A percentile compares a stretch with the other conserved stretches of the same genome.
These are phyloP conservation scores for Gasteruption jaculator DNA, from an alignment of 2,888 invertebrate genomes.

Conservation along the genomic window DNA sequence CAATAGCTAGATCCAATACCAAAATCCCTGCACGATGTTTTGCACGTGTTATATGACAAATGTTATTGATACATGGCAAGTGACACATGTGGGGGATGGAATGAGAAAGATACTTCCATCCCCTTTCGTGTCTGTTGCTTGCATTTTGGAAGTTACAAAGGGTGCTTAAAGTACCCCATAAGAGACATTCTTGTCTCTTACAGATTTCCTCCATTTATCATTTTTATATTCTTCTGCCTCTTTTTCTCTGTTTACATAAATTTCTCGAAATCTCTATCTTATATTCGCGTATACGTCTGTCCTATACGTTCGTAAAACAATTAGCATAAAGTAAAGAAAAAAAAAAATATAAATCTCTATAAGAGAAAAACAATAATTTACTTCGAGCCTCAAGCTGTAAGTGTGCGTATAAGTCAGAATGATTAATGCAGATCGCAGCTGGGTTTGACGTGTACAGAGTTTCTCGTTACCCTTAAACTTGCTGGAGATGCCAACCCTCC, in stretches of 20 bases:
- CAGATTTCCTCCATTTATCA: constrained; percentile 44
- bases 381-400: too few relatives aligned
- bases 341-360: too few relatives aligned
- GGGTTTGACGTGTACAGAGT: constrained; percentile 40
- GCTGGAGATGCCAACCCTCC: constrained; percentile 37
- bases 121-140: constrained; percentile 30
- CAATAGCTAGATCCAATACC: too few relatives aligned
- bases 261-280: too few relatives aligned
- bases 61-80: constrained; percentile 48
- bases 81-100: constrained; percentile 48
- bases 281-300: constrained; percentile 11
- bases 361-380: too few relatives aligned
- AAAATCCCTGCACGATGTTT: background rate
- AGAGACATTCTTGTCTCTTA: constrained; percentile 37
- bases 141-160: constrained; percentile 37
- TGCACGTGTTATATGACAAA: constrained; percentile 36
- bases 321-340: too few relatives aligned
- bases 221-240: constrained; percentile 31
- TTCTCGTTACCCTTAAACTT: constrained; percentile 30
- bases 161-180: constrained; percentile 35
- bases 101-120: too few relatives aligned
- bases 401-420: constrained; percentile 30
- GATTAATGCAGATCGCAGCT: constrained; percentile 51
- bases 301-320: background rate
- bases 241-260: too few relatives aligned